These are phyloP conservation scores for Sicus ferrugineus DNA, from an alignment of 2,888 invertebrate genomes.

Conservation along the genomic window DNA sequence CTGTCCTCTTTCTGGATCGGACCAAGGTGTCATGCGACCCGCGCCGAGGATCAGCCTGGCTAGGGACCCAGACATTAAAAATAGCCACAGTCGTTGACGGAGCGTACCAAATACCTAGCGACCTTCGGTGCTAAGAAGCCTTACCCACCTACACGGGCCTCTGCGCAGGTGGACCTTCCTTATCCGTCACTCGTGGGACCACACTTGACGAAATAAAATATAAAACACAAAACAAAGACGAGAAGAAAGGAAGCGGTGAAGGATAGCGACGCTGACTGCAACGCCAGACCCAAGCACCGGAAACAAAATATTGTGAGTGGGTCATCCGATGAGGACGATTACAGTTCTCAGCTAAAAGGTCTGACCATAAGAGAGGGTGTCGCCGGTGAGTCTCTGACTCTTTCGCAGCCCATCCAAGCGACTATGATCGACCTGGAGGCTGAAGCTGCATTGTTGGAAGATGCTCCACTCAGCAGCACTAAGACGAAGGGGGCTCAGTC, in stretches of 20 bases:
- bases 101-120: slow-evolving; percentile 1
- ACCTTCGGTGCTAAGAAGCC: neutral
- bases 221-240: neutral
- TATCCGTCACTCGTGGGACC: neutral
- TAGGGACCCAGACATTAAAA: slow-evolving; percentile 7
- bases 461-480: neutral
- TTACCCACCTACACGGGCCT: neutral
- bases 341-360: neutral
- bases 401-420: neutral
- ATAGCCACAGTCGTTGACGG: neutral
- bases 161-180: neutral
- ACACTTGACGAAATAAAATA: neutral
- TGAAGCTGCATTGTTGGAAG: slow-evolving; percentile 4
- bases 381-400: neutral
- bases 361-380: neutral
- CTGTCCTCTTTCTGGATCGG: neutral
- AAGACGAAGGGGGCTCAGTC: neutral
- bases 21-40: slow-evolving; percentile 5
- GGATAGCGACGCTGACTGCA: neutral
- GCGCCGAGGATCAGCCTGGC: neutral
- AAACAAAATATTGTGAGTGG: neutral
- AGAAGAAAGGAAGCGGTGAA: neutral
- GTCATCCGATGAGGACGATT: slow-evolving; percentile 2
- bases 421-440: neutral
- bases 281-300: neutral